phyloP scores from a whole-genome alignment of 2,113 vertebrate species.

The Trinectes maculatus region DNA sequence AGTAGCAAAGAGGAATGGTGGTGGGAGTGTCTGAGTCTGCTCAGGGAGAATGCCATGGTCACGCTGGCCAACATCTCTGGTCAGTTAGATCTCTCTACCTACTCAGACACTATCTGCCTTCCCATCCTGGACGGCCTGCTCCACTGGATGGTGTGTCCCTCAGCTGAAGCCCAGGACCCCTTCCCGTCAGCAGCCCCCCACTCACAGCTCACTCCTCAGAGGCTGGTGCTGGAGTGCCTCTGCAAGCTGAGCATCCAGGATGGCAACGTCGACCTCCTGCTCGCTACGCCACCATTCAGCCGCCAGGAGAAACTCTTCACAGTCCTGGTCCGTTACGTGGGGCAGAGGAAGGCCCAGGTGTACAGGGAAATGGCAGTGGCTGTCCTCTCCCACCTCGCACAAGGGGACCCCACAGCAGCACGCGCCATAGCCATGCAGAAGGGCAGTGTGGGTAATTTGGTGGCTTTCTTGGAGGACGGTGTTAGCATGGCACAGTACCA shows the following conservation, averaged over 20 bases:
- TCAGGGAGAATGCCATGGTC: slow-evolving; percentile 97
- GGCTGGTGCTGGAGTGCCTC: slow-evolving; percentile 96
- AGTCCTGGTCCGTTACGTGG: slow-evolving; percentile 92
- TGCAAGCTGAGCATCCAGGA: slow-evolving; percentile 99
- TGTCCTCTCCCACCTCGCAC: slow-evolving; percentile 95
- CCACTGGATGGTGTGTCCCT: slow-evolving; percentile 99
- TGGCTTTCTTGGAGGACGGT: slow-evolving; percentile 96
- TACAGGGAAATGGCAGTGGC: slow-evolving; percentile 99
- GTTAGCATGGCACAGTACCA: slow-evolving; percentile 97
- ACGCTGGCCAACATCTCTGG: slow-evolving; percentile 98
- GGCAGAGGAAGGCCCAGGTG: slow-evolving; percentile 95
- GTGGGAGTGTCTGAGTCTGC: slow-evolving; percentile 96
- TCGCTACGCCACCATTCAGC: slow-evolving; percentile 94
- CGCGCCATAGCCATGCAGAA: slow-evolving; percentile 96
- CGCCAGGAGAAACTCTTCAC: slow-evolving; percentile 97
- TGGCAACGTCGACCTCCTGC: slow-evolving; percentile 96
- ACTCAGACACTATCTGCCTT: slow-evolving; percentile 97
- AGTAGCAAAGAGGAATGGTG: slow-evolving; percentile 96
- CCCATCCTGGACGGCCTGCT: slow-evolving; percentile 96
- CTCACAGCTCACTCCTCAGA: slow-evolving; percentile 94
- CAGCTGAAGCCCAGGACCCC: slow-evolving; percentile 95
- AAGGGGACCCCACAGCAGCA: slow-evolving; percentile 91
- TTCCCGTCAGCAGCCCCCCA: slow-evolving; percentile 90
- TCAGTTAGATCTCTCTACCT: slow-evolving; percentile 96
- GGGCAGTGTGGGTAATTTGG: slow-evolving; percentile 93